Conservation (phyloP, 2,888 invertebrate genomes). For the Lumbricus terrestris region DNA sequence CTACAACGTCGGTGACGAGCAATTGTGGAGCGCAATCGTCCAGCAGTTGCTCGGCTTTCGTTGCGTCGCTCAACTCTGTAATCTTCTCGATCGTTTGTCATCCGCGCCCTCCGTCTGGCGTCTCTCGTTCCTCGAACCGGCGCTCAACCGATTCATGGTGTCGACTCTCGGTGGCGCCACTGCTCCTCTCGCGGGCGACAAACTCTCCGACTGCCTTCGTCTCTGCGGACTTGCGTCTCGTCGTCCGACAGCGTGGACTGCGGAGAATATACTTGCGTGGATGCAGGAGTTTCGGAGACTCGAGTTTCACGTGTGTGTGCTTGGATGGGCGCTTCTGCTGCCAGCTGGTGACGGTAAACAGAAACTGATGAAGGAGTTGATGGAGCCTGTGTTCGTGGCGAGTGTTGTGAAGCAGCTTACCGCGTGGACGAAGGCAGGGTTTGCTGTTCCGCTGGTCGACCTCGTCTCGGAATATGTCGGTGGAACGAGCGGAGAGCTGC, state of each 20-base stretch:
- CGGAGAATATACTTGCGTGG: not conserved
- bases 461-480: not conserved
- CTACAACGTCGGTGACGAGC: conserved; percentile 45
- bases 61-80: not conserved
- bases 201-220: not conserved
- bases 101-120: not conserved
- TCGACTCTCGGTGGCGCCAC: not conserved
- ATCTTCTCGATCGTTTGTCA: not conserved
- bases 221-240: not conserved
- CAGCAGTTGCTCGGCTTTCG: conserved; percentile 41
- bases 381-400: not conserved
- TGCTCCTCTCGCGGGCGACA: not conserved
- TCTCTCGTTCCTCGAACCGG: not conserved
- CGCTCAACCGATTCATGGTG: not conserved
- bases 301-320: not conserved
- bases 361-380: not conserved
- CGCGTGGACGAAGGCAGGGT: not conserved
- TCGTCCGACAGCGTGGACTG: not conserved
- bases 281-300: not conserved
- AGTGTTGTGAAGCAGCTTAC: not conserved
- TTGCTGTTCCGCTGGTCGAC: not conserved
- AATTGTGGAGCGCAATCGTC: conserved; percentile 48
- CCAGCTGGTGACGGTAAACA: not conserved
- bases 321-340: not conserved
- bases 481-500: not conserved